Evolutionary conservation across 2,888 invertebrate genomes (phyloP).

Genomic region (Scaptomyza tumidula): DNA sequence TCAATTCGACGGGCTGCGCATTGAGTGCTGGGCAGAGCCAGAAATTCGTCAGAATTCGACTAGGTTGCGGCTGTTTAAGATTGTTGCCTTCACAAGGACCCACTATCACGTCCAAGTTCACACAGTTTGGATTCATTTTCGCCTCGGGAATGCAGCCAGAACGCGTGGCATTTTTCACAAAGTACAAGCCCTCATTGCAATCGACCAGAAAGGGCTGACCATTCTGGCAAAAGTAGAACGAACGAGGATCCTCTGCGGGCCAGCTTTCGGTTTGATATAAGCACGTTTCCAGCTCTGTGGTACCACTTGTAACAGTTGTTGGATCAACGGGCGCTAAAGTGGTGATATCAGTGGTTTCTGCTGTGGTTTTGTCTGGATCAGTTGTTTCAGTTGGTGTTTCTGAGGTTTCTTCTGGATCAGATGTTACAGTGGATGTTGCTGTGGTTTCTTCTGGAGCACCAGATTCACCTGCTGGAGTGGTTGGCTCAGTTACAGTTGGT

Average conservation of each 20-base stretch:
- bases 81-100: slow-evolving; percentile 43
- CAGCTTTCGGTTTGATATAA: slow-evolving; percentile 30
- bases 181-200: slow-evolving; percentile 44
- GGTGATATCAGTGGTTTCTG: neutral
- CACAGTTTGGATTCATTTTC: slow-evolving; percentile 42
- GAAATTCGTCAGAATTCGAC: slow-evolving; percentile 30
- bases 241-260: slow-evolving; percentile 30
- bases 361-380: neutral
- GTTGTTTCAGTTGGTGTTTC: no score
- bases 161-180: slow-evolving; percentile 45
- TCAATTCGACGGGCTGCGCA: slow-evolving; percentile 15
- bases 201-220: neutral
- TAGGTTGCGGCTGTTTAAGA: slow-evolving; percentile 48
- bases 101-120: slow-evolving; percentile 32
- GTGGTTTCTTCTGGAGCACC: neutral
- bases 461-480: no score
- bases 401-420: neutral
- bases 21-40: slow-evolving; percentile 39
- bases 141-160: slow-evolving; percentile 49
- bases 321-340: neutral
- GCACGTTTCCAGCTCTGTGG: slow-evolving; percentile 18
- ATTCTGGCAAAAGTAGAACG: slow-evolving; percentile 42
- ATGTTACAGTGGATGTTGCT: neutral
- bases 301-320: neutral
- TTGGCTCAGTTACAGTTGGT: neutral